Percentiles rank a stretch among this genome's conserved stretches.
phyloP scores from a whole-genome alignment of 2,113 vertebrate genomes.

The human region DNA sequence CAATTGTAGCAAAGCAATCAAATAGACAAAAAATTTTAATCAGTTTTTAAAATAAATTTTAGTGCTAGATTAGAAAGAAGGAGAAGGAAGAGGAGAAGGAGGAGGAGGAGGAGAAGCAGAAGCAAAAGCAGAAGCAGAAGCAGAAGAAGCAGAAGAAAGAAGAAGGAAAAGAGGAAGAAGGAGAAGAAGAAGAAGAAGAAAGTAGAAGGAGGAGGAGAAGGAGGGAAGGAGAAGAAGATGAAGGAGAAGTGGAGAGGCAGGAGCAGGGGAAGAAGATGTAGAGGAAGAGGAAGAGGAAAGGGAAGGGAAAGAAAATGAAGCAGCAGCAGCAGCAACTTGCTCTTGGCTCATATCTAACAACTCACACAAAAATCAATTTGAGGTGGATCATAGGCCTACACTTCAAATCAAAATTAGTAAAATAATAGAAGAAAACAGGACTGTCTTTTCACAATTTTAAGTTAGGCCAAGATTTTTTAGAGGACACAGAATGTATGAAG shows the following conservation, averaged over 20 bases:
- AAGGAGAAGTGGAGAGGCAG: neutral
- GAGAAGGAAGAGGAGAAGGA: no score
- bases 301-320: neutral
- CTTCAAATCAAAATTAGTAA: neutral
- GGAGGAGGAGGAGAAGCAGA: no score
- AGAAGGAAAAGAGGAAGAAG: neutral
- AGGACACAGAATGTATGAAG: neutral
- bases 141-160: neutral
- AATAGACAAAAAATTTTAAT: neutral
- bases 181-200: neutral
- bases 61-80: neutral
- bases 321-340: neutral
- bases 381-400: neutral
- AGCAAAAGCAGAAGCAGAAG: no score
- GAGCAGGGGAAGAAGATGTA: neutral
- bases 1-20: neutral
- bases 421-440: neutral
- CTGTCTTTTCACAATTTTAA: neutral
- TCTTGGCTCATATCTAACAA: neutral
- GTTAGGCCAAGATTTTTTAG: neutral
- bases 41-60: neutral
- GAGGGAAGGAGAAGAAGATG: no score
- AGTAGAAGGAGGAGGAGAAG: no score
- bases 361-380: neutral
- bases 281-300: no score